phyloP scores from a whole-genome alignment of 2,113 vertebrate genomes.

The Pelecanus crispus region DNA sequence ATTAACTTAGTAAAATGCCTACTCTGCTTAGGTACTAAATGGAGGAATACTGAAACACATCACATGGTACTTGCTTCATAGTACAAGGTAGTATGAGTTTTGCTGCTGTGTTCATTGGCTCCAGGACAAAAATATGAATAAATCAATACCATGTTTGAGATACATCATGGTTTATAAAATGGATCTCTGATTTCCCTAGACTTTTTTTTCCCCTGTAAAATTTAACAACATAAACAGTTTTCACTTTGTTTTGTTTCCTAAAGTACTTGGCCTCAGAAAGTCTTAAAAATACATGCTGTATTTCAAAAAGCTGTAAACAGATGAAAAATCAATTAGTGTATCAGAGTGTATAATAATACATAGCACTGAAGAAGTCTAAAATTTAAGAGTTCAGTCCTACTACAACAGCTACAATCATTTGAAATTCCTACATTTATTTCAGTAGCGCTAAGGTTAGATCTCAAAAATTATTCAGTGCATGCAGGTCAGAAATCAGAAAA shows the following conservation, averaged over 20 bases:
- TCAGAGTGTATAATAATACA: neutral
- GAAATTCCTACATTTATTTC: neutral
- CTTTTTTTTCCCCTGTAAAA: neutral
- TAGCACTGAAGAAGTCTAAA: neutral
- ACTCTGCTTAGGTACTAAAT: neutral
- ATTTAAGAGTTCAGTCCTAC: neutral
- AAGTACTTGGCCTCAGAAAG: neutral
- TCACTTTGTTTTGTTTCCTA: neutral
- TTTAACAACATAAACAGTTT: neutral
- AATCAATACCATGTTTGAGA: neutral
- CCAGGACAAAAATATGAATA: neutral
- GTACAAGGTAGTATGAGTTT: neutral
- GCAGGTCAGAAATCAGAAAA: neutral
- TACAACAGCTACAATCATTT: neutral
- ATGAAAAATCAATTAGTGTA: neutral
- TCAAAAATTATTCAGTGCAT: neutral
- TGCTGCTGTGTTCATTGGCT: neutral
- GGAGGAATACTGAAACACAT: neutral
- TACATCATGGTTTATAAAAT: neutral
- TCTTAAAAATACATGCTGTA: neutral
- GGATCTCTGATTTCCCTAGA: neutral
- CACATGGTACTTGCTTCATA: neutral
- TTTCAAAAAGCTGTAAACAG: neutral
- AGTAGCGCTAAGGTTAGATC: neutral
- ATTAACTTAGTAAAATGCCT: neutral